Conservation (phyloP, 2,113 vertebrate species). For the Dunckerocampus dactyliophorus region DNA sequence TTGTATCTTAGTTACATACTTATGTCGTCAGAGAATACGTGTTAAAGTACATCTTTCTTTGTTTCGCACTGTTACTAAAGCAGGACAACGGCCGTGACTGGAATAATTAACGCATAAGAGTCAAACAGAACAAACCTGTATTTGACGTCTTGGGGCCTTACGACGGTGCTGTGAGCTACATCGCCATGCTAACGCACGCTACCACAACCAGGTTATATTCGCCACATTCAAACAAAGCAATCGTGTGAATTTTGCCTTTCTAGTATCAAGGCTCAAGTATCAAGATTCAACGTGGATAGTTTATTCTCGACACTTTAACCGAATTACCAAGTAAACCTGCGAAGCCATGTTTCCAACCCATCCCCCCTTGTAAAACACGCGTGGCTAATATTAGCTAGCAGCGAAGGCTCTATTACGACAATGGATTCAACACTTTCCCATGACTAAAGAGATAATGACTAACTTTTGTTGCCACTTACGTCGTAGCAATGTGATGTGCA, state of each 20-base stretch:
- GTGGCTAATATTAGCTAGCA: slow-evolving; percentile 1
- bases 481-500: fast-evolving
- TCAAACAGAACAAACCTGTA: neutral
- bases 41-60: too few relatives aligned
- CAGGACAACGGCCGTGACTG: too few relatives aligned
- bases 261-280: fast-evolving
- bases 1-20: too few relatives aligned
- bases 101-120: too few relatives aligned
- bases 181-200: neutral
- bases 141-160: too few relatives aligned
- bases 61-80: too few relatives aligned
- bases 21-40: too few relatives aligned
- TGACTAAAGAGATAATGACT: fast-evolving
- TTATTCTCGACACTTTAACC: fast-evolving
- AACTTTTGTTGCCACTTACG: fast-evolving
- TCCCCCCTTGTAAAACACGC: neutral
- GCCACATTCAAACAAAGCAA: neutral
- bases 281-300: too few relatives aligned
- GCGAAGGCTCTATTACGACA: slow-evolving; percentile 13
- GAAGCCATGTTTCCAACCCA: neutral
- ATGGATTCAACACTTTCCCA: neutral
- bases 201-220: neutral
- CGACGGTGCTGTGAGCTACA: too few relatives aligned
- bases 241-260: neutral
- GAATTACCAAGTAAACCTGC: neutral